Evolutionary conservation across 1,140 invertebrate species (phyloP).

Genomic region (Macrosteles quadrilineatus): DNA sequence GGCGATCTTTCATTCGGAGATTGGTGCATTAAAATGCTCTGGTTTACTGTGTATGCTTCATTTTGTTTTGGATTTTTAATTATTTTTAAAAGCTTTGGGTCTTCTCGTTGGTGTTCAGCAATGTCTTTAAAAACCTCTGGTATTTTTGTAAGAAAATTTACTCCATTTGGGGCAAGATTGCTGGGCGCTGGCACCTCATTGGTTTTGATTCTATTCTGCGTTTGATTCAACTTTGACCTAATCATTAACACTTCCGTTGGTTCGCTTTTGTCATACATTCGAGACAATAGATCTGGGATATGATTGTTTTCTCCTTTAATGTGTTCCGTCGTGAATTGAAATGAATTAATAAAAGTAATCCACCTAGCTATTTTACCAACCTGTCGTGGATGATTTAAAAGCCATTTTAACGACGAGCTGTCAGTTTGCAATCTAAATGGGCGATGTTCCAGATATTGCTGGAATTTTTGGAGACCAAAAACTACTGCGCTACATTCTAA

Average conservation of each 20-base stretch:
- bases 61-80: background rate
- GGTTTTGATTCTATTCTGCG: background rate
- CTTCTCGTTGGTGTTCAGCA: too few relatives aligned
- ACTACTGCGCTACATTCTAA: background rate
- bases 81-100: background rate
- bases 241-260: too few relatives aligned
- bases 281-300: background rate
- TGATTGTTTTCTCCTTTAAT: constrained; percentile 12
- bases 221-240: too few relatives aligned
- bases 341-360: too few relatives aligned
- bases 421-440: background rate
- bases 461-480: background rate
- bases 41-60: background rate
- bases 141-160: too few relatives aligned
- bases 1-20: too few relatives aligned
- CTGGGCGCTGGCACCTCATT: background rate
- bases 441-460: background rate
- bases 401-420: background rate
- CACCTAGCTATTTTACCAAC: too few relatives aligned
- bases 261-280: background rate
- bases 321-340: background rate
- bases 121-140: too few relatives aligned
- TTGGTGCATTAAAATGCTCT: too few relatives aligned
- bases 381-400: background rate
- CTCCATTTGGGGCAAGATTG: background rate